Percentiles rank a stretch among this genome's conserved stretches.
Conservation (phyloP, 2,113 vertebrate genomes). For the Nanorana parkeri region DNA sequence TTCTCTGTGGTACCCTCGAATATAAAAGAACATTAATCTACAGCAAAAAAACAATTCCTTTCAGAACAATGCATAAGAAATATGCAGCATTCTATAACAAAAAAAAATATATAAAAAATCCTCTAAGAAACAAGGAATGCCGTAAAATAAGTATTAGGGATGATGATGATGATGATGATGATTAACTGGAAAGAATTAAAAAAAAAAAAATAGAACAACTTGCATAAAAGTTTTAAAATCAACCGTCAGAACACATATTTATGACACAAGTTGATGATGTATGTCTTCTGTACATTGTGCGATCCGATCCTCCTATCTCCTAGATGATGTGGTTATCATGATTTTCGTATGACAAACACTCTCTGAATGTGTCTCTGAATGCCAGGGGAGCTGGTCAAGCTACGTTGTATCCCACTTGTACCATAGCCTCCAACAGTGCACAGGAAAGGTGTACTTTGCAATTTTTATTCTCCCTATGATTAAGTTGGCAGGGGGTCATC, state of each 20-base stretch:
- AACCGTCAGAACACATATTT: neutral
- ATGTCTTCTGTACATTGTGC: conserved; percentile 33
- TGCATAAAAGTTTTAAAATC: neutral
- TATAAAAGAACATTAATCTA: conserved; percentile 6
- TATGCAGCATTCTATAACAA: conserved; percentile 21
- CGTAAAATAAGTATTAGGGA: neutral
- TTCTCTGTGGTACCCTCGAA: neutral
- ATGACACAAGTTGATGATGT: neutral
- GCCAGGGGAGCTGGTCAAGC: conserved; percentile 71
- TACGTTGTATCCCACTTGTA: conserved; percentile 57
- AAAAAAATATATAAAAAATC: neutral
- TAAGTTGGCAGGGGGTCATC: conserved; percentile 95
- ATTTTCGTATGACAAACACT: conserved; percentile 15
- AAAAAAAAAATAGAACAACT: neutral
- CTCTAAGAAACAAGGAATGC: neutral
- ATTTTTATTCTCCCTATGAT: conserved; percentile 22
- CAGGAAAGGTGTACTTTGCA: neutral
- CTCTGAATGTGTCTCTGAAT: conserved; percentile 61
- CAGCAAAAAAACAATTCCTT: conserved; percentile 1
- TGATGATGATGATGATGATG: neutral
- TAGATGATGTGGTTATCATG: conserved; percentile 69
- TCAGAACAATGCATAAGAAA: conserved; percentile 35
- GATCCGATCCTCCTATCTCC: neutral
- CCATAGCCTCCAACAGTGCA: neutral
- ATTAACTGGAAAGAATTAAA: neutral